Conservation (phyloP, 2,888 invertebrate species). For the Tyria jacobaeae region DNA sequence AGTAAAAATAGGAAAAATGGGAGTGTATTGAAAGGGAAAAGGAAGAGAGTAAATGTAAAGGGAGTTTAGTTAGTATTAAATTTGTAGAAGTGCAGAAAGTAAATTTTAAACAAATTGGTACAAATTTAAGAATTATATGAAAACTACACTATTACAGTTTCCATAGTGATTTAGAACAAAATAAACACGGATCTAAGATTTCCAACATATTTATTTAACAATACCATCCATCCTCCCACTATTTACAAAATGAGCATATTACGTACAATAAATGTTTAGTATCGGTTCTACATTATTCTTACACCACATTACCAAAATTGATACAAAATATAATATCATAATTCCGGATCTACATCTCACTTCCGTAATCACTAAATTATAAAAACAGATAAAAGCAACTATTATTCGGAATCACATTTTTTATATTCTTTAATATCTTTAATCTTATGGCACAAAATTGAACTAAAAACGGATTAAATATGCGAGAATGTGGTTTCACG, state of each 20-base stretch:
- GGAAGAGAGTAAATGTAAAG: no score
- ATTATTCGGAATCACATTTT: not conserved
- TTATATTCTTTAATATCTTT: not conserved
- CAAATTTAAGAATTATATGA: no score
- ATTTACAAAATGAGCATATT: slow-evolving; percentile 52
- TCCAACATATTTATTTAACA: slow-evolving; percentile 52
- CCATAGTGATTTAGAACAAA: not conserved
- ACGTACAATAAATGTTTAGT: slow-evolving; percentile 30
- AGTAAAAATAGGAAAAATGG: no score
- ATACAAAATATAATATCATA: not conserved
- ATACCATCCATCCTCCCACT: slow-evolving; percentile 41
- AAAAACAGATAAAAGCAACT: no score
- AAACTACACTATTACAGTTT: no score
- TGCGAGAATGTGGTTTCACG: not conserved
- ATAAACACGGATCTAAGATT: slow-evolving; percentile 15
- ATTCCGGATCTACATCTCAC: not conserved
- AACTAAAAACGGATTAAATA: not conserved
- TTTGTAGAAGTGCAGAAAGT: no score
- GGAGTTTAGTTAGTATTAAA: no score
- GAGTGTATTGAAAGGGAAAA: no score
- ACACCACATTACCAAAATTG: not conserved
- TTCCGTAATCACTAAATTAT: no score
- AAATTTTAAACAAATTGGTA: no score
- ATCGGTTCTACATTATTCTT: slow-evolving; percentile 12
- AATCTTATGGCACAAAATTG: slow-evolving; percentile 7